A percentile compares a stretch with the other conserved stretches of the same genome.
phyloP scores from a whole-genome alignment of 2,113 vertebrate genomes.

The Psephotus haematonotus region DNA sequence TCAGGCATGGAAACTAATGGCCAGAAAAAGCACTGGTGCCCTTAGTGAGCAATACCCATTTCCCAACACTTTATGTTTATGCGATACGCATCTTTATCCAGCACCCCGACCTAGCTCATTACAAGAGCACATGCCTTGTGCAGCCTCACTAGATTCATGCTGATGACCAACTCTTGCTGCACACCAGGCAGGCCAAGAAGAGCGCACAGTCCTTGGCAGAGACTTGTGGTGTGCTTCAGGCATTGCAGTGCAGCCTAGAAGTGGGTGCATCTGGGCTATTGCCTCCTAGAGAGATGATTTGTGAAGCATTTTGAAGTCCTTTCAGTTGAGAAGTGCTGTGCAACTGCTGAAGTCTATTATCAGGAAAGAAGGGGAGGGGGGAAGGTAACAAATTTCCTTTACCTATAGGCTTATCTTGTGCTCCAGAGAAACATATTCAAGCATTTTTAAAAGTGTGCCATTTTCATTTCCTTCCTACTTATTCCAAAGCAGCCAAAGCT shows the following conservation, averaged over 20 bases:
- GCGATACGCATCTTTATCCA: rapidly evolving
- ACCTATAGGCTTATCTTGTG: constrained; percentile 52
- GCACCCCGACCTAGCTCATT: background rate
- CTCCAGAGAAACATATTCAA: constrained; percentile 28
- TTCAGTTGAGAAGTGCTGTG: constrained; percentile 23
- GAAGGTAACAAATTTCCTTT: constrained; percentile 26
- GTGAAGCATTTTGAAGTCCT: constrained; percentile 26
- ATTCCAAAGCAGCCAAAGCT: constrained; percentile 45
- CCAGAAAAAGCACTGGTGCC: background rate
- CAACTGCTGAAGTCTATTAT: constrained; percentile 12
- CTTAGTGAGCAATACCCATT: background rate
- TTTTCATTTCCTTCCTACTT: constrained; percentile 56
- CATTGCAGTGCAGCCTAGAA: background rate
- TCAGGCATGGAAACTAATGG: background rate
- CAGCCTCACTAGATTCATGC: background rate
- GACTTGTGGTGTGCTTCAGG: background rate
- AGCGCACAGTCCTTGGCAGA: rapidly evolving
- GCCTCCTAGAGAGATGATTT: constrained; percentile 42
- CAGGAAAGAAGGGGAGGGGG: background rate
- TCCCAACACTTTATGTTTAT: background rate
- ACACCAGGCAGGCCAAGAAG: background rate
- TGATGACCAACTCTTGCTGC: rapidly evolving
- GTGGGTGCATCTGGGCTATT: constrained; percentile 6
- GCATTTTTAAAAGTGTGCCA: constrained; percentile 2
- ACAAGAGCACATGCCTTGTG: rapidly evolving